These are phyloP conservation scores for Eira barbara DNA, from an alignment of 2,113 vertebrate species.

Conservation along the genomic window DNA sequence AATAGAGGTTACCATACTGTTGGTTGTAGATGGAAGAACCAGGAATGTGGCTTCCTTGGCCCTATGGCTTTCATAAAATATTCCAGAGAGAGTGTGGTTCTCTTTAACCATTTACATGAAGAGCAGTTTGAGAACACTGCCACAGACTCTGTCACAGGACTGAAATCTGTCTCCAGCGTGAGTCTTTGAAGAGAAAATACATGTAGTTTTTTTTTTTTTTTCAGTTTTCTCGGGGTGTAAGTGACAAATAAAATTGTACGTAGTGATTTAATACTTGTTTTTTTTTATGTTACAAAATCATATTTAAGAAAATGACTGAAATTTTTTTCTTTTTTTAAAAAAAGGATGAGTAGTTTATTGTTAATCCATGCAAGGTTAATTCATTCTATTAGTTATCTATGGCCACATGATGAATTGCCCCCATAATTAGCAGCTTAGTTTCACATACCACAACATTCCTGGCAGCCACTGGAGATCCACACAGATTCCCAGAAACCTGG, in stretches of 20 bases:
- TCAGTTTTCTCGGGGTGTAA: neutral
- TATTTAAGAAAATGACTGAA: neutral
- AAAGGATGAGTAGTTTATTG: neutral
- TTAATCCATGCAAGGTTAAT: neutral
- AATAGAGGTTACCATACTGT: neutral
- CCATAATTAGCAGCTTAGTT: neutral
- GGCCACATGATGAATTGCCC: neutral
- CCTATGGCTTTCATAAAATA: neutral
- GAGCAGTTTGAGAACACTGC: neutral
- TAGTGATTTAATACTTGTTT: neutral
- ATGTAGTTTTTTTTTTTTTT: neutral
- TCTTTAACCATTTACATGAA: neutral
- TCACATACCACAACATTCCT: neutral
- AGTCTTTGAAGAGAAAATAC: neutral
- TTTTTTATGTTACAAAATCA: neutral
- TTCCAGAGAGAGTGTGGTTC: neutral
- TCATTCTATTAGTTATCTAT: neutral
- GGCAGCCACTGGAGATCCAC: neutral
- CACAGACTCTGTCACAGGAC: neutral
- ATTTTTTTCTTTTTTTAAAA: neutral
- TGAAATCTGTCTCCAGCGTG: neutral
- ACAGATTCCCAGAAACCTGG: neutral
- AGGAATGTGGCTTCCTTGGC: neutral
- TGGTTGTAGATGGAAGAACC: neutral
- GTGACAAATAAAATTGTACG: neutral